Evolutionary conservation across 2,888 invertebrate genomes (phyloP).

Genomic region (Ophioninae sp.): DNA sequence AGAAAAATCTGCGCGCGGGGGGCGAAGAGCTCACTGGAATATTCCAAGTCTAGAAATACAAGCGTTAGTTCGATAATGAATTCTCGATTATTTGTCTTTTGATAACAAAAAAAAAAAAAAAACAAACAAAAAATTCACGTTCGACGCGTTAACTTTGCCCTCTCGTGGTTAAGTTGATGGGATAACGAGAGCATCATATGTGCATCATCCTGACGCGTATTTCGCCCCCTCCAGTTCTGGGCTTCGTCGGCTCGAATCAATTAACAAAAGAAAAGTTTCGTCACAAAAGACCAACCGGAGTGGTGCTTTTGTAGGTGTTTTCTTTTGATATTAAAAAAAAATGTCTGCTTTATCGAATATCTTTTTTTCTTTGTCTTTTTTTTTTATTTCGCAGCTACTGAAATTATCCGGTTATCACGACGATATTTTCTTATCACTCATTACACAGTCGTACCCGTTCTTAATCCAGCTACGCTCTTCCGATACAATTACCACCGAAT

Average conservation of each 20-base stretch:
- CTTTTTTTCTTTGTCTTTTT: no score
- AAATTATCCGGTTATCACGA: conserved; percentile 51
- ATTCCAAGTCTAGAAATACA: conserved; percentile 16
- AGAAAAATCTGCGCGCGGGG: conserved; percentile 6
- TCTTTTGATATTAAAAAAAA: neutral
- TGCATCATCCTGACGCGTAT: conserved; percentile 35
- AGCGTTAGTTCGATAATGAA: conserved; percentile 66
- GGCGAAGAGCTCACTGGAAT: conserved; percentile 42
- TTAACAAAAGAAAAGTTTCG: conserved; percentile 46
- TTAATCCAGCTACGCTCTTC: conserved; percentile 10
- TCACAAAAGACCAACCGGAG: conserved; percentile 23
- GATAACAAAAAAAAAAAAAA: conserved; percentile 67
- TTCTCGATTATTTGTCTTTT: conserved; percentile 65
- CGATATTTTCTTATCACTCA: conserved; percentile 42
- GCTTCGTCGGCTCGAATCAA: conserved; percentile 37
- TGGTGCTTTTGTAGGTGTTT: conserved; percentile 11
- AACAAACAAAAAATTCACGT: conserved; percentile 29
- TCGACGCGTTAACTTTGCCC: conserved; percentile 54
- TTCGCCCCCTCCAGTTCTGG: conserved; percentile 39
- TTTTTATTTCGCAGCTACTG: conserved; percentile 27
- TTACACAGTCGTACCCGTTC: conserved; percentile 19
- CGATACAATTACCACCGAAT: conserved; percentile 6
- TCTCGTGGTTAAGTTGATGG: conserved; percentile 50
- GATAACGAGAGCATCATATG: conserved; percentile 52
- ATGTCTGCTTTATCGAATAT: neutral